Base-by-base conservation (phyloP, 2,888 invertebrate genomes). In the Trichogramma evanescens region DNA sequence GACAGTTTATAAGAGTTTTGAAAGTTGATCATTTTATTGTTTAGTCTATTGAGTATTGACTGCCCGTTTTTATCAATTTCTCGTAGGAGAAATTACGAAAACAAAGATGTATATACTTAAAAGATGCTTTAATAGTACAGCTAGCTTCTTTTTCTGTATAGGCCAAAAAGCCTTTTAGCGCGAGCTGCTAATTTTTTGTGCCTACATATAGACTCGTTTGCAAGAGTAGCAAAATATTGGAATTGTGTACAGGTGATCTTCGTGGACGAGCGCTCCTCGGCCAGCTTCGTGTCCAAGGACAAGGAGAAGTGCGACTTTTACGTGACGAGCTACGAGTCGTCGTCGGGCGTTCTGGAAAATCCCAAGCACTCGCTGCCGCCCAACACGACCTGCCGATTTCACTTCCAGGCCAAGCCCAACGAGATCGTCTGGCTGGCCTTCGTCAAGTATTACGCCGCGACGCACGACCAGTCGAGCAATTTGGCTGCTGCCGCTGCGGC, bases 371-470 rank as follows among this genome's bases (percentile, higher is more conserved):
- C 89, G 1, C 79, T 91, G 59, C 89, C 91, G 0, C 89, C 90
- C 2, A 90, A 91, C 77, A 89, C 90, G 1, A 89, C 89, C 5
- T 91, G 91, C 74, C 86, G 88, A 63, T 91, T 90, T 77, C 87
- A 87, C 73, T 89, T 91, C 73, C 81, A 87, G 79, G 89, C 89
- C 41, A 85, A 87, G 56, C 81, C 85, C 5, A 86, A 86, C 71
- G 89, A 90, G 78, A 86, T 89, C 62, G 89, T 91, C 40, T 91
- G 91, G 91, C 83, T 91, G 66, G 89, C 89, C 40, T 91, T 91
- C 74, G 85, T 89, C 70, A 90, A 91, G 78, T 91, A 91, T 74
- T 89, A 90, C 78, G 87, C 89, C 2, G 86, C 86, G 46, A 84
- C 84, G 51, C 81, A 84, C 0, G 87, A 86, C 65, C 82, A 84